Base-by-base conservation (phyloP, 2,888 invertebrate species). In the Sabellastarte sp. region DNA sequence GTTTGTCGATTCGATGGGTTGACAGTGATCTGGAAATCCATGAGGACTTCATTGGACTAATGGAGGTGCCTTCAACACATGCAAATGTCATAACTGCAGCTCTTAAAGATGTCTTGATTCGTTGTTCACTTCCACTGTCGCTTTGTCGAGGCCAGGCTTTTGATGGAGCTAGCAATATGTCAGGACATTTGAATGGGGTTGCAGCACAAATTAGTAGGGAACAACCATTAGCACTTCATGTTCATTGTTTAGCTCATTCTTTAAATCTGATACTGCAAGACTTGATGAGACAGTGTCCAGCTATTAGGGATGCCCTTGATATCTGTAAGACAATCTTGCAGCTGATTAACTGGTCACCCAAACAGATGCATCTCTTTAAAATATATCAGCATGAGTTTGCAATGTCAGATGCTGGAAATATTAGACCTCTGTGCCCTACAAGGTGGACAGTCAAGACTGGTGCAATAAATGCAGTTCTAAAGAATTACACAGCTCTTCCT, bases 111-210 rank as follows among this genome's bases (percentile, higher is more conserved):
- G 32, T 52, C 1, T 53, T 60, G 2, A 28, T 60, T 3, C 52
- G 60, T 10, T 60, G 60, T 30, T 15, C 2, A 20, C 31, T 60
- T 24, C 20, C 60, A 28, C 31, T 60, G 28, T 2, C 26, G 2
- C 29, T 53, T 3, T 60, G 60, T 28, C 28, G 60, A 24, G 60
- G 60, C 26, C 60, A 60, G 26, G 60, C 31, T 24, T 60, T 53
- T 60, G 60, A 60, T 53, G 60, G 60, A 5, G 60, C 60, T 1
- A 53, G 53, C 30, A 60, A 51, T 31, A 60, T 60, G 60, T 31
- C 30, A 26, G 60, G 60, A 5, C 51, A 29, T 2, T 24, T 52
- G 52, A 51, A n/a, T 60, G 60, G 60, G 20, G 60, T 60, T 24
- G 60, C 30, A 30, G 28, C 30, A 24, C 15, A 26, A 29, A 53